Conservation (phyloP, 92 coral and sea anemone species). For the Muricea muricata region DNA sequence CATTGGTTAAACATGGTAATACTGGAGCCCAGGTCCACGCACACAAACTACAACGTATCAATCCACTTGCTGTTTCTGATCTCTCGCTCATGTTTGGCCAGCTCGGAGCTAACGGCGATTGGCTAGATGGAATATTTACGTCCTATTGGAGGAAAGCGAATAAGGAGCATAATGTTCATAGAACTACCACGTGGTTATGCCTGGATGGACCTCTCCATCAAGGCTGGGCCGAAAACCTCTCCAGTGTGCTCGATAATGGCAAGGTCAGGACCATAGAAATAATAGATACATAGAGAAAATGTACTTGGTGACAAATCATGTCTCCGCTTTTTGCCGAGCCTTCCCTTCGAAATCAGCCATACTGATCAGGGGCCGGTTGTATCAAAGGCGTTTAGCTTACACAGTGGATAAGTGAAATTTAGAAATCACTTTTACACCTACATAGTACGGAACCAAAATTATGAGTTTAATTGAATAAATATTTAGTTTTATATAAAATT, state of each 20-base stretch:
- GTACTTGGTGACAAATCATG: no score
- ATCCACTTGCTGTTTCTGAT: slow-evolving; percentile 93
- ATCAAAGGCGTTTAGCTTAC: no score
- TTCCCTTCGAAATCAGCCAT: not conserved
- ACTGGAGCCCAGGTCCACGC: slow-evolving; percentile 92
- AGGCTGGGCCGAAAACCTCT: slow-evolving; percentile 96
- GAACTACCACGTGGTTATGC: slow-evolving; percentile 96
- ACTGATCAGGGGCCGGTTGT: no score
- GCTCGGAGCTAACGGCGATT: slow-evolving; percentile 80
- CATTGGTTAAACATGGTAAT: slow-evolving; percentile 89
- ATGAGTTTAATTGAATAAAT: no score
- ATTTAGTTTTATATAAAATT: no score
- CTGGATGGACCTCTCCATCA: slow-evolving; percentile 94
- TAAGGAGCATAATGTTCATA: slow-evolving; percentile 94
- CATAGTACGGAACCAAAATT: no score
- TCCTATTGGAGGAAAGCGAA: slow-evolving; percentile 96
- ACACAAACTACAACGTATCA: slow-evolving; percentile 86
- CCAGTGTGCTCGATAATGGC: slow-evolving; percentile 91
- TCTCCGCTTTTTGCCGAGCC: not conserved
- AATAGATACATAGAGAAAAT: no score
- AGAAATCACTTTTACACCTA: no score
- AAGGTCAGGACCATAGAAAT: slow-evolving; percentile 70
- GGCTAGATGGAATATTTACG: slow-evolving; percentile 92
- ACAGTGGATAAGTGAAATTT: no score
- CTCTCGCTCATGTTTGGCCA: slow-evolving; percentile 94